Conservation (phyloP, 2,113 vertebrate genomes). For the Deroptyus accipitrinus region DNA sequence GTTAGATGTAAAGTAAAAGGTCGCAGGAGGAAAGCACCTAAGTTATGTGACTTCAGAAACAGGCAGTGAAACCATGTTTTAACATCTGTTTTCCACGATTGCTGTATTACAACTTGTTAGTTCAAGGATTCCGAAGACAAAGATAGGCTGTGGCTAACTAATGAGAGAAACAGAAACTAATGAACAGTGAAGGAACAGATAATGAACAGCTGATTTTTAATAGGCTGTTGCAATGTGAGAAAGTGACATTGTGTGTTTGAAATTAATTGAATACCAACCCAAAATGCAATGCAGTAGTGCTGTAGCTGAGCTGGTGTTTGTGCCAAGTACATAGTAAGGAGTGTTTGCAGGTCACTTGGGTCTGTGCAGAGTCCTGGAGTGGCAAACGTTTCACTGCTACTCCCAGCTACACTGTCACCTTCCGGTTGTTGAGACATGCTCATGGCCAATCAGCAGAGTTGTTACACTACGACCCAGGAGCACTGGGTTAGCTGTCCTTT, state of each 20-base stretch:
- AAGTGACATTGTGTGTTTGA: neutral
- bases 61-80: neutral
- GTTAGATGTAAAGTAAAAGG: neutral
- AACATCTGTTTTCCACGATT: neutral
- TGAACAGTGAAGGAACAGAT: neutral
- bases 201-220: neutral
- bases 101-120: neutral
- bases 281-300: neutral
- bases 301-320: neutral
- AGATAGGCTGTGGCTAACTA: neutral
- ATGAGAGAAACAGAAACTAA: neutral
- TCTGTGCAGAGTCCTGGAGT: neutral
- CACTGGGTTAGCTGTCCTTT: neutral
- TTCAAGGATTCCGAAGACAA: neutral
- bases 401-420: neutral
- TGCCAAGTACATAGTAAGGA: neutral
- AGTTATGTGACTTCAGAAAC: neutral
- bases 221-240: neutral
- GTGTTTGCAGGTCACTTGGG: neutral
- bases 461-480: fast-evolving
- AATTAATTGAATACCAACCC: neutral
- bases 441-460: neutral
- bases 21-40: neutral
- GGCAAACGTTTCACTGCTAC: neutral
- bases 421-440: neutral